Base-by-base conservation (phyloP, 2,888 invertebrate genomes). In the Conistra vaccinii region DNA sequence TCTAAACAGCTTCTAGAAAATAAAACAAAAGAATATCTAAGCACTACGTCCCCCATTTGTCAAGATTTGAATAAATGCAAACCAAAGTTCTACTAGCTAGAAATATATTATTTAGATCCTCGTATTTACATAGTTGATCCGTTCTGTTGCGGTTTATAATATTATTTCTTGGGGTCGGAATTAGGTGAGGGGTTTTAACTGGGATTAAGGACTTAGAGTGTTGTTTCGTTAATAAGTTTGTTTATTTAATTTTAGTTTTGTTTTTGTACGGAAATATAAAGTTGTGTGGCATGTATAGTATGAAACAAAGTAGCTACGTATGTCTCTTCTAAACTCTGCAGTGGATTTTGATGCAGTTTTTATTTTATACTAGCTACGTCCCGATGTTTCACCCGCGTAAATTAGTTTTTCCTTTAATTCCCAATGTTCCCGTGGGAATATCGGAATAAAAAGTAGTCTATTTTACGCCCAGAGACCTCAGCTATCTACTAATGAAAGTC, bases 81-180 rank as follows among this genome's bases (percentile, higher is more conserved):
- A 29, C 1, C 42, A 14, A 73, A 9, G n/a, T 53, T 53, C 7
- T 78, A 29, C 7, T 35, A 23, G 14, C 35, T 17, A 45, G 14
- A 62, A 51, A 75, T 58, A 65, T 62, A 53, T 81, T 67, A 81
- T 53, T 57, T 17, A 81, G 29, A 63, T 75, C 62, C 62, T 6
- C 23, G 57, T 14, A 62, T 74, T 78, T 45, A 39, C 83, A 68
- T 82, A 60, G 39, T 29, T 63, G 23, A 82, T 60, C 61, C 58
- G 10, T 42, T 35, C 60, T 60, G 14, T 35, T 42, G 10, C 57
- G 17, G 42, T 63, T 76, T 32, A 29, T 76, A 32, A 20, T 75
- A 17, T 10, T 2, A 48, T 48, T 61, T 48, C 2, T 42, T 35
- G 17, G 9, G 55, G n/a, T 29, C 12, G 23, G 17, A 62, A 57